Conservation (phyloP, 2,113 vertebrate species). For the Centrocercus urophasianus region DNA sequence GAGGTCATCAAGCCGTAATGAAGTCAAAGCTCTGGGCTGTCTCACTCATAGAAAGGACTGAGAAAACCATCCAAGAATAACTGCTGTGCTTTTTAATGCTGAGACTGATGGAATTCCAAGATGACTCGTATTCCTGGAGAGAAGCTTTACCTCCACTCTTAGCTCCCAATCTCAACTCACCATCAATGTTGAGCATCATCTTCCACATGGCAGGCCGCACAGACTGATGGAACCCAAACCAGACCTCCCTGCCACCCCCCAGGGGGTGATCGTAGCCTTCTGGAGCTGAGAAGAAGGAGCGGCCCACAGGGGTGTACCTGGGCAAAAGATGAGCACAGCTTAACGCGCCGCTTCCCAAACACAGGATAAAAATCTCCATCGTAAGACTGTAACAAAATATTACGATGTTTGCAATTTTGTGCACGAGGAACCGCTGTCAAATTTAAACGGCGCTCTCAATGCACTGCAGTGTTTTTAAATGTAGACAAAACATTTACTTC, state of each 20-base stretch:
- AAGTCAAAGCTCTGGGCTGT: not conserved
- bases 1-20: not conserved
- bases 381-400: not conserved
- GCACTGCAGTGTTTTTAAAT: not conserved
- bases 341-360: not conserved
- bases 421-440: not conserved
- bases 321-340: not conserved
- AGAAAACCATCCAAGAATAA: not conserved
- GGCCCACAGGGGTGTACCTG: constrained; percentile 98
- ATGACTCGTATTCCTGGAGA: not conserved
- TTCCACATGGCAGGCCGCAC: constrained; percentile 99
- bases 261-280: constrained; percentile 98
- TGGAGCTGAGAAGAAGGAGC: constrained; percentile 98
- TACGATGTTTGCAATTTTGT: not conserved
- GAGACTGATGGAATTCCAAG: not conserved
- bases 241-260: constrained; percentile 97
- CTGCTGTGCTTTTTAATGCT: fast-evolving
- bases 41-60: not conserved
- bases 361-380: not conserved
- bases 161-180: constrained; percentile 75
- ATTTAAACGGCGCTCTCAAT: not conserved
- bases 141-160: too few relatives aligned
- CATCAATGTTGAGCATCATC: constrained; percentile 99
- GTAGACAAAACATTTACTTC: not conserved
- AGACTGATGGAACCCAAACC: constrained; percentile 99